Evolutionary conservation across 2,113 vertebrate genomes (phyloP).

Genomic region (Carassius carassius): DNA sequence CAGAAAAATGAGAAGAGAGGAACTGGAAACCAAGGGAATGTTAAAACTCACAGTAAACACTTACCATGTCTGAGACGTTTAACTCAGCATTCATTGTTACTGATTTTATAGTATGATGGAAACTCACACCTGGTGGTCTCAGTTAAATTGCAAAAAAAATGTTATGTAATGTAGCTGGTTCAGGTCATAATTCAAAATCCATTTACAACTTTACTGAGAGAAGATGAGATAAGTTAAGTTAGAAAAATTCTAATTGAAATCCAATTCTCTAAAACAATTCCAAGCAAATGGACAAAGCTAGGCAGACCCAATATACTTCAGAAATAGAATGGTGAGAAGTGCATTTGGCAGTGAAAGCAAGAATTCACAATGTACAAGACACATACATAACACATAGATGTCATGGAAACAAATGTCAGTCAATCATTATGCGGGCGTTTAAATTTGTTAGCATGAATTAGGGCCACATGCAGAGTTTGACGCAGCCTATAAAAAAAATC

Average conservation of each 20-base stretch:
- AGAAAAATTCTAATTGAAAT: conserved; percentile 26
- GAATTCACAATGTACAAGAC: neutral
- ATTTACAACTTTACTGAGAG: conserved; percentile 28
- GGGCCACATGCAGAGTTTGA: neutral
- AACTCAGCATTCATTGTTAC: neutral
- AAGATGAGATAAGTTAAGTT: conserved; percentile 15
- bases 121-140: neutral
- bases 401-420: neutral
- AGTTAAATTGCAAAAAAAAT: neutral
- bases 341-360: neutral
- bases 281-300: neutral
- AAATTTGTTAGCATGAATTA: neutral
- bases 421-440: neutral
- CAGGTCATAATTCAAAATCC: conserved; percentile 23
- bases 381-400: neutral
- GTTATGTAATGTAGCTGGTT: conserved; percentile 9
- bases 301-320: neutral
- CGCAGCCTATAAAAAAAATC: neutral
- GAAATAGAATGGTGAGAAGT: neutral
- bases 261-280: neutral
- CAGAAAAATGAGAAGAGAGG: neutral
- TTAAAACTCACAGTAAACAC: neutral
- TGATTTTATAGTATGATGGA: neutral
- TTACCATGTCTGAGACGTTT: neutral
- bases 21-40: neutral